A percentile compares a stretch with the other conserved stretches of the same genome.
phyloP scores from a whole-genome alignment of 2,797 vertebrate genomes.

The Varecia variegata region DNA sequence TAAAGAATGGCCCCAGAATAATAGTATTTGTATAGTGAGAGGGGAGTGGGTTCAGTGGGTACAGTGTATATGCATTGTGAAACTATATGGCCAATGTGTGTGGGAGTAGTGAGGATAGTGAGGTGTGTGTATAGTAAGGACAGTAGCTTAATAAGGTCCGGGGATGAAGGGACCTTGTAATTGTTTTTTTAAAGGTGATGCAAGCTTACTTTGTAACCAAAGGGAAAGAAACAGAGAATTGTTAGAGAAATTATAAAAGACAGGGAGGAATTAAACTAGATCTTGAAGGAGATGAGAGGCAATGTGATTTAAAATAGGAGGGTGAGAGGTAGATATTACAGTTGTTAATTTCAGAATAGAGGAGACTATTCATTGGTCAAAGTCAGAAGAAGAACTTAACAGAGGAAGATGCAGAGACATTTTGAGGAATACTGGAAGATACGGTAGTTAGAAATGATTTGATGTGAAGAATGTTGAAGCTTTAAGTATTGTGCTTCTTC shows the following conservation, averaged over 20 bases:
- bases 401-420: background rate
- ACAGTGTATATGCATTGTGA: background rate
- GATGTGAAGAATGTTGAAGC: background rate
- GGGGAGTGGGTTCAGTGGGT: background rate
- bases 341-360: constrained; percentile 18
- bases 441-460: constrained; percentile 5
- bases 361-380: constrained; percentile 6
- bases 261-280: background rate
- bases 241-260: constrained; percentile 13
- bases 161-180: background rate
- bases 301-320: background rate
- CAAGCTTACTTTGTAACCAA: background rate
- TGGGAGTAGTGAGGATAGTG: background rate
- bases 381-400: background rate
- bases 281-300: background rate
- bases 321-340: background rate
- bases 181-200: background rate
- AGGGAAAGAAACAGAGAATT: background rate
- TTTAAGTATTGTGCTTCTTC: background rate
- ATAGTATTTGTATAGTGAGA: background rate
- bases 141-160: background rate
- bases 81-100: background rate
- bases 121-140: background rate
- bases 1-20: background rate
- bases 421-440: background rate